phyloP scores from a whole-genome alignment of 2,113 vertebrate species.

The Alethe diademata region DNA sequence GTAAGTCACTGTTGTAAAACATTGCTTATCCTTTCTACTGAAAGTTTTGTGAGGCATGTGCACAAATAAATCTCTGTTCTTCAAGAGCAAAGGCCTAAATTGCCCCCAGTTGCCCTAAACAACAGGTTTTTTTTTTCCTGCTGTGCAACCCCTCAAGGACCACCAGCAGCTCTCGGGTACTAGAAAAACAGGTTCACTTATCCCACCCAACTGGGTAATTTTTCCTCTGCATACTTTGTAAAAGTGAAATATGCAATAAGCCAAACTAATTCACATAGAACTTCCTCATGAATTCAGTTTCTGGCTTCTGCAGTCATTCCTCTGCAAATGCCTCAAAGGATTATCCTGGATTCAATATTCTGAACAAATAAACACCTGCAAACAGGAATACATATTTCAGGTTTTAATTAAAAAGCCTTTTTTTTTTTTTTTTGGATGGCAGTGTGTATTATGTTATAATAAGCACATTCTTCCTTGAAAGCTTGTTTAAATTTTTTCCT shows the following conservation, averaged over 20 bases:
- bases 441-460: not conserved
- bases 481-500: not conserved
- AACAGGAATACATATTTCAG: not conserved
- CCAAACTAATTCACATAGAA: not conserved
- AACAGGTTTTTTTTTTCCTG: not conserved
- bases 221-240: not conserved
- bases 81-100: not conserved
- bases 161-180: not conserved
- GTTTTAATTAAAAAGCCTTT: constrained; percentile 47
- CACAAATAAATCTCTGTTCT: not conserved
- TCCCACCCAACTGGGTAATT: not conserved
- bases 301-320: constrained; percentile 42
- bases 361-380: constrained; percentile 22
- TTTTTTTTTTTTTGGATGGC: not conserved
- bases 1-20: not conserved
- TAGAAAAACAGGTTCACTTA: constrained; percentile 3
- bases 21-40: not conserved
- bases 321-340: constrained; percentile 56
- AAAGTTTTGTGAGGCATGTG: not conserved
- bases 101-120: accelerated
- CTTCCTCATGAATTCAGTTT: not conserved
- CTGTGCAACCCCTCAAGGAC: not conserved
- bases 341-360: constrained; percentile 56
- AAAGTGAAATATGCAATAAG: constrained; percentile 46
- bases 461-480: not conserved